Evolutionary conservation across 2,888 invertebrate species (phyloP).

Genomic region (Drosophila pseudotalamancana): DNA sequence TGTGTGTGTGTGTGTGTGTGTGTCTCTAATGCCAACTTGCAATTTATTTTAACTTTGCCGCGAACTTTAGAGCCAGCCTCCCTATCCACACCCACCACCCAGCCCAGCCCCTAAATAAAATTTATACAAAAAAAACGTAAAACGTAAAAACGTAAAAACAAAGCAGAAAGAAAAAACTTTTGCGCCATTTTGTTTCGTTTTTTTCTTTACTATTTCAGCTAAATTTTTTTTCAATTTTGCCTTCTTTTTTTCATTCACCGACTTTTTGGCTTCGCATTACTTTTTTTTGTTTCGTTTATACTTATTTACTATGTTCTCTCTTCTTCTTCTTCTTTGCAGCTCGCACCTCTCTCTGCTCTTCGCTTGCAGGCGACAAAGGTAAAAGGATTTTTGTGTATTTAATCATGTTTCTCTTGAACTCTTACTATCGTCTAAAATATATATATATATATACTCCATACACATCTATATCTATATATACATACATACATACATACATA

Average conservation of each 20-base stretch:
- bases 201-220: conserved; percentile 74
- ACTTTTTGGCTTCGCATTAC: conserved; percentile 38
- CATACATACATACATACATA: background rate
- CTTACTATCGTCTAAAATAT: background rate
- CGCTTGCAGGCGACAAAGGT: conserved; percentile 40
- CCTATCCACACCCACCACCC: background rate
- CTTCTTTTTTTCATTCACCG: conserved; percentile 19
- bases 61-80: conserved; percentile 71
- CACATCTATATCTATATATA: too few relatives aligned
- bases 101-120: background rate
- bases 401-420: background rate
- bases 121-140: conserved; percentile 18
- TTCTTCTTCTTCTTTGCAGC: background rate
- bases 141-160: conserved; percentile 29
- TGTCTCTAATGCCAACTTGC: conserved; percentile 81
- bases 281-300: too few relatives aligned
- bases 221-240: conserved; percentile 48
- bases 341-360: conserved; percentile 1
- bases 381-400: conserved; percentile 72
- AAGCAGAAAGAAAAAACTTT: conserved; percentile 44
- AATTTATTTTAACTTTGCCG: conserved; percentile 77
- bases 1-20: conserved; percentile 39
- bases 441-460: background rate
- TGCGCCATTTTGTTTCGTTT: conserved; percentile 70
- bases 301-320: conserved; percentile 9